Percentiles rank a stretch among this genome's conserved stretches.
Conservation (phyloP, 2,888 invertebrate genomes). For the Phrixothrix hirtus region DNA sequence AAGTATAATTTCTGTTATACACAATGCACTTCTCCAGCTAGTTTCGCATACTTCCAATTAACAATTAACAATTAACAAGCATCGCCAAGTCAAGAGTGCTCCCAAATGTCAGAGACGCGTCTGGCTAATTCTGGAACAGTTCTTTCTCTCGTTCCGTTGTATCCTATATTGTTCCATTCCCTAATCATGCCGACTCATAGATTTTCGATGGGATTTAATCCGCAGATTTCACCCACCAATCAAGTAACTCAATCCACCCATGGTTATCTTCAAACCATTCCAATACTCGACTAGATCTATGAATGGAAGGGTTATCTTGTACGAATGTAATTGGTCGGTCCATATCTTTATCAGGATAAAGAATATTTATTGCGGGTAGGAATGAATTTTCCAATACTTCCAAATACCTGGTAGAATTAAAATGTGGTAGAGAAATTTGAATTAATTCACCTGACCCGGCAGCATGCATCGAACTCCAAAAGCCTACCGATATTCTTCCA, state of each 20-base stretch:
- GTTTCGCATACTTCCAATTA: too few species aligned
- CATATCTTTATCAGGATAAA: neutral
- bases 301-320: neutral
- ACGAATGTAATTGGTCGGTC: neutral
- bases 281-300: neutral
- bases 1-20: too few species aligned
- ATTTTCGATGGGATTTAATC: too few species aligned
- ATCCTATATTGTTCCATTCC: too few species aligned
- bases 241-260: neutral
- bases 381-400: slow-evolving; percentile 1
- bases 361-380: neutral
- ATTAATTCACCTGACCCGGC: neutral
- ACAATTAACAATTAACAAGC: too few species aligned
- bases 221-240: too few species aligned
- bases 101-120: too few species aligned
- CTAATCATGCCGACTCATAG: too few species aligned
- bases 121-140: too few species aligned
- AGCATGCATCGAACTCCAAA: neutral
- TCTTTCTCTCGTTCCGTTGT: too few species aligned
- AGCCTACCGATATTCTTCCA: neutral
- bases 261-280: slow-evolving; percentile 1
- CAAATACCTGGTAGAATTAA: neutral
- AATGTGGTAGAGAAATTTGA: neutral
- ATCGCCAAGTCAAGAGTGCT: too few species aligned
- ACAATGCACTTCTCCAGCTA: too few species aligned